Conservation (phyloP, 2,113 vertebrate species). For the Dolichallabes microphthalmus region DNA sequence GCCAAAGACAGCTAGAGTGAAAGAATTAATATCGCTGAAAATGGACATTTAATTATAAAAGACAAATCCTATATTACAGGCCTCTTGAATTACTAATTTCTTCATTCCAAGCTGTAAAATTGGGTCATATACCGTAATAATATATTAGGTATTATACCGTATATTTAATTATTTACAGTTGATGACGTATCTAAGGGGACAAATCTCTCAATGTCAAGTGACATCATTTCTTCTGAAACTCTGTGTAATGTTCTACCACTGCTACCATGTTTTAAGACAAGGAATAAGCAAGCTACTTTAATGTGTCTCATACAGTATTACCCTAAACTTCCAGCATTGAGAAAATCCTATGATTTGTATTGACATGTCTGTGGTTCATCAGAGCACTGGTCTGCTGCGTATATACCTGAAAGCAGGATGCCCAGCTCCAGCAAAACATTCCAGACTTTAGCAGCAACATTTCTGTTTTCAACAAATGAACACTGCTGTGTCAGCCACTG, state of each 20-base stretch:
- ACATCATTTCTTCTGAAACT: background rate
- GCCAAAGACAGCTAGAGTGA: background rate
- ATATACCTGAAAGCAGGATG: conserved; percentile 78
- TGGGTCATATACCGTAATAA: too few species aligned
- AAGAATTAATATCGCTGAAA: background rate
- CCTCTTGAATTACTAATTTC: background rate
- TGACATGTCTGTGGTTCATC: background rate
- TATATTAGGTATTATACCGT: background rate
- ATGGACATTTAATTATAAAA: background rate
- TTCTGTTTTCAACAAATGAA: conserved; percentile 75
- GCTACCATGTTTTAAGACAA: background rate
- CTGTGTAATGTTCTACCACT: background rate
- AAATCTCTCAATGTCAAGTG: background rate
- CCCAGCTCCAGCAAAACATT: conserved; percentile 82
- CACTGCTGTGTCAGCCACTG: conserved; percentile 83
- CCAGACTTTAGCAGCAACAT: conserved; percentile 77
- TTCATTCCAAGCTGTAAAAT: background rate
- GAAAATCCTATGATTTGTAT: background rate
- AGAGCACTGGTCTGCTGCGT: background rate
- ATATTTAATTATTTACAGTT: background rate
- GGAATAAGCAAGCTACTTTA: background rate
- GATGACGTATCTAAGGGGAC: background rate
- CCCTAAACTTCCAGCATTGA: background rate
- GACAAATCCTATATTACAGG: background rate
- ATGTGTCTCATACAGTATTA: background rate